Evolutionary conservation across 2,888 invertebrate genomes (phyloP).

Genomic region (Eurois occulta): DNA sequence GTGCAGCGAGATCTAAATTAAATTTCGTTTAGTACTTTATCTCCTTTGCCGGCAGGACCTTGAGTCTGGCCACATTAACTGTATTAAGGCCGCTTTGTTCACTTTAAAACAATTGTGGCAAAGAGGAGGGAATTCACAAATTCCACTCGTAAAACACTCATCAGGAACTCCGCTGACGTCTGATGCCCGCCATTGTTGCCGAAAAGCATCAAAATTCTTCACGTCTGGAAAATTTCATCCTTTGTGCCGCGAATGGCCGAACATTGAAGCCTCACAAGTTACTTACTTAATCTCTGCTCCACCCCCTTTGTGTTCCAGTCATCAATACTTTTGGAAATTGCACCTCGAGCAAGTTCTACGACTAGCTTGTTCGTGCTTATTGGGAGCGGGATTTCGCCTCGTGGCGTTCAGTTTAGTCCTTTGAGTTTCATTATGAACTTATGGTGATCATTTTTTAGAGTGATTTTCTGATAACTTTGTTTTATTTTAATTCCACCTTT

Average conservation of each 20-base stretch:
- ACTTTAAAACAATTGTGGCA: conserved; percentile 79
- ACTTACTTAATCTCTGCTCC: conserved; percentile 84
- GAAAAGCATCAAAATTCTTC: conserved; percentile 82
- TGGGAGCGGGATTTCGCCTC: conserved; percentile 47
- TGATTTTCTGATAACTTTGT: not conserved
- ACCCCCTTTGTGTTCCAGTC: conserved; percentile 81
- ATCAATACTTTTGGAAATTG: conserved; percentile 85
- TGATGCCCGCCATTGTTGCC: conserved; percentile 78
- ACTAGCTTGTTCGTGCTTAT: conserved; percentile 70
- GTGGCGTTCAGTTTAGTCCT: conserved; percentile 33
- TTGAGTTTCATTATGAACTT: conserved; percentile 22
- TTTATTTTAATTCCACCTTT: not conserved
- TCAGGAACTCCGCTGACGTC: conserved; percentile 76
- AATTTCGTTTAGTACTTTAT: conserved; percentile 72
- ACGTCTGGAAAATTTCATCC: conserved; percentile 82
- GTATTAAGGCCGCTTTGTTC: conserved; percentile 73
- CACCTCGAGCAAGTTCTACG: conserved; percentile 73
- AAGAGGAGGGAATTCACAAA: conserved; percentile 74
- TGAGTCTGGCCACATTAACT: conserved; percentile 75
- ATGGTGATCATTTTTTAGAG: not conserved
- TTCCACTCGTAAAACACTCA: conserved; percentile 81
- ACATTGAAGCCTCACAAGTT: conserved; percentile 84
- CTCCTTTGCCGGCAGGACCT: conserved; percentile 67
- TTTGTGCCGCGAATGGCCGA: conserved; percentile 79
- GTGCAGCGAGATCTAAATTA: conserved; percentile 67